Conservation (phyloP, 2,888 invertebrate species). For the Coleophora deauratella region DNA sequence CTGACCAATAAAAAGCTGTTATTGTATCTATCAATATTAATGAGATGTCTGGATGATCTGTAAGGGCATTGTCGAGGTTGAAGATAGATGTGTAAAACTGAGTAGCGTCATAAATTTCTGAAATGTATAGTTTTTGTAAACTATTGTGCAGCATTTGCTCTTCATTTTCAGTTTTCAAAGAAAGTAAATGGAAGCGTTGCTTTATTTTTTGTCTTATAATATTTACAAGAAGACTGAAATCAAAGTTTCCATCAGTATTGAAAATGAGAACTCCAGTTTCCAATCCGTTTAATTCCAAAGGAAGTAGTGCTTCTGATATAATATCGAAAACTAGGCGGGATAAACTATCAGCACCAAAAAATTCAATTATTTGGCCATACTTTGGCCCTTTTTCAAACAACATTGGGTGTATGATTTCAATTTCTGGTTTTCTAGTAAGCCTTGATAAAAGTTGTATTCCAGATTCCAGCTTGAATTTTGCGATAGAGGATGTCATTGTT, state of each 20-base stretch:
- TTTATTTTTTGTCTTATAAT: constrained; percentile 26
- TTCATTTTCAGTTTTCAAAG: constrained; percentile 3
- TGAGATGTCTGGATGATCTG: constrained; percentile 45
- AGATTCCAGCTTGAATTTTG: constrained; percentile 58
- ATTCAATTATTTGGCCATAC: constrained; percentile 47
- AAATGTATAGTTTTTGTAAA: constrained; percentile 31
- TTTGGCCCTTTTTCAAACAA: constrained; percentile 55
- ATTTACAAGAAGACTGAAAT: constrained; percentile 29
- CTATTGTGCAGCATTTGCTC: constrained; percentile 17
- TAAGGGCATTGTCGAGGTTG: constrained; percentile 52
- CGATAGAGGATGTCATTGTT: no score
- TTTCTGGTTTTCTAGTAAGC: constrained; percentile 49
- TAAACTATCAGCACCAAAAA: constrained; percentile 33
- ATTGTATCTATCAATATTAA: constrained; percentile 57
- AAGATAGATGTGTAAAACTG: constrained; percentile 56
- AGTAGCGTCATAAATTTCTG: constrained; percentile 52
- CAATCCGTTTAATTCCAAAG: constrained; percentile 30
- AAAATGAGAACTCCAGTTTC: constrained; percentile 47
- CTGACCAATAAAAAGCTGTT: constrained; percentile 71
- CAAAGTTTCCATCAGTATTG: constrained; percentile 57
- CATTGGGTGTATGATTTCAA: constrained; percentile 56
- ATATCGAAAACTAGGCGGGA: constrained; percentile 44
- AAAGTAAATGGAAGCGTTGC: constrained; percentile 4
- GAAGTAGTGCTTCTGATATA: constrained; percentile 42
- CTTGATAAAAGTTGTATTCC: constrained; percentile 74